These are phyloP conservation scores for Allobates femoralis DNA, from an alignment of 2,797 vertebrate species.

Conservation along the genomic window DNA sequence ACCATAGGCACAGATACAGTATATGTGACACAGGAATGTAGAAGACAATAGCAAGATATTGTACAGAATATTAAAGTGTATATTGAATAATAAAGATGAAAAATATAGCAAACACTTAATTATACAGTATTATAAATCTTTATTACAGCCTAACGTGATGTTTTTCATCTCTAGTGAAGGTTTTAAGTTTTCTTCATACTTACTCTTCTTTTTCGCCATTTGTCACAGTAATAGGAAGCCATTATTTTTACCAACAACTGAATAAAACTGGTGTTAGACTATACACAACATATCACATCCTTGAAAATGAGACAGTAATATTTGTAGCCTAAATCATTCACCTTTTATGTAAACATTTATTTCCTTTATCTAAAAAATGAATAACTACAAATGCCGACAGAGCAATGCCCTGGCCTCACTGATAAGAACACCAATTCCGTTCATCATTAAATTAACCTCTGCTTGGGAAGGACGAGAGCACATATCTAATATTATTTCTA, in stretches of 20 bases:
- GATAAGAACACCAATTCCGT: not conserved
- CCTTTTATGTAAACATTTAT: constrained; percentile 7
- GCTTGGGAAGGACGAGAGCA: not conserved
- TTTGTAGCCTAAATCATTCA: constrained; percentile 10
- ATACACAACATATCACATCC: constrained; percentile 3
- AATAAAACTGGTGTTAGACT: not conserved
- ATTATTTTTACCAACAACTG: not conserved
- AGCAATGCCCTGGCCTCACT: constrained; percentile 8
- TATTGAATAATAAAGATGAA: too few relatives aligned
- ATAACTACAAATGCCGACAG: not conserved
- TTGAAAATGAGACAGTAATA: constrained; percentile 24
- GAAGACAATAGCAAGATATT: too few relatives aligned
- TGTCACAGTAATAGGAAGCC: not conserved
- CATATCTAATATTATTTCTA: not conserved
- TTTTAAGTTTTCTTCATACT: not conserved
- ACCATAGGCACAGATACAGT: too few relatives aligned
- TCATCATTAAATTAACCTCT: not conserved
- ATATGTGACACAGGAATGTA: too few relatives aligned
- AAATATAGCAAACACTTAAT: too few relatives aligned
- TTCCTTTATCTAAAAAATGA: constrained; percentile 5
- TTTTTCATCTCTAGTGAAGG: not conserved
- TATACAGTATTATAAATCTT: too few relatives aligned
- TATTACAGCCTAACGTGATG: not conserved
- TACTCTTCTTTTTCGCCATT: not conserved
- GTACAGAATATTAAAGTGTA: too few relatives aligned